Base-by-base conservation (phyloP, 1,140 invertebrate species). In the Luehdorfia chinensis region DNA sequence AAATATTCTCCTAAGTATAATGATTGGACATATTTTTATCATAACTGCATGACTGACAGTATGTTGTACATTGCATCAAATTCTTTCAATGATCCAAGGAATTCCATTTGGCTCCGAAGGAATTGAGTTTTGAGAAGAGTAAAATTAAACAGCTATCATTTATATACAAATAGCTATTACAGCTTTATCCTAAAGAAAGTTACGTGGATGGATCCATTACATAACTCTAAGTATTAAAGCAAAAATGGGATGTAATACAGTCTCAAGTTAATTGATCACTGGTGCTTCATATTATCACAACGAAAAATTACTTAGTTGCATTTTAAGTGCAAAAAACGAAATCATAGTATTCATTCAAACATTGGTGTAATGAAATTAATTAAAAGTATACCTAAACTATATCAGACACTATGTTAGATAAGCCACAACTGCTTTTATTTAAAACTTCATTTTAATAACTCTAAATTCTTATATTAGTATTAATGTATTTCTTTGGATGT, bases 121-220 rank as follows among this genome's bases (percentile, higher is more conserved):
- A 21, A 21, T 21, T 3, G 6, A 21, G 6, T 21, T 21, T 21
- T 3, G 6, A n/a, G n/a, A n/a, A n/a, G n/a, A n/a, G n/a, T n/a
- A 21, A 21, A 21, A 21, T 21, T 6, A 21, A 2, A 21, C 2
- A 21, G 6, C 19, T 21, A 21, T 21, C 19, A 21, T 21, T 21
- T 21, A 21, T 21, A 3, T 21, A 21, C 19, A 21, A 3, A 6
- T 21, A 21, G n/a, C n/a, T 6, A 21, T 28, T 28, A 8, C 25
- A 28, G 25, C 8, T 28, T 28, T 28, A 28, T n/a, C n/a, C n/a
- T 65, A 59, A 49, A 34, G 62, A 66, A 54, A 56, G 25, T 46
- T 39, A 52, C 30, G 50, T 79, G 78, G 78, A 83, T 83, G 78
- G 78, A 83, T 66, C 66, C 64, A 76, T 73, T 79, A 67, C 59